A percentile compares a stretch with the other conserved stretches of the same genome.
phyloP scores from a whole-genome alignment of 30 jellyfish, hydroid and myxozoan species.

The Clytia hemisphaerica region DNA sequence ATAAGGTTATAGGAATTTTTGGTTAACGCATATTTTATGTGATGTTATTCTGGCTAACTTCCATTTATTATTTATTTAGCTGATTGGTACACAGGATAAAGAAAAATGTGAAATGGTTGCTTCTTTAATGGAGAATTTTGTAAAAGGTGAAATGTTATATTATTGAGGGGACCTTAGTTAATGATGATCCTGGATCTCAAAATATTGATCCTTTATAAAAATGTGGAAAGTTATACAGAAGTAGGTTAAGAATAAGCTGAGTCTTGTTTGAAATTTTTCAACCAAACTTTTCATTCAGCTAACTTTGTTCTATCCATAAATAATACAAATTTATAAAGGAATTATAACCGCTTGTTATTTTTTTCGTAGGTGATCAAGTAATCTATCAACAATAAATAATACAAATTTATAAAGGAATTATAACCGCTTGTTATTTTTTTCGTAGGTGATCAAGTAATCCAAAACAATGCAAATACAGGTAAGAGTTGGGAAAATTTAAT shows the following conservation, averaged over 20 bases:
- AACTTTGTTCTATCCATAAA: too few relatives aligned
- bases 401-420: too few relatives aligned
- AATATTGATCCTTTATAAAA: background rate
- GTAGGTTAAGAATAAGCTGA: background rate
- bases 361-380: conserved; percentile 8
- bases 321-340: too few relatives aligned
- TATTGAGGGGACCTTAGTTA: too few relatives aligned
- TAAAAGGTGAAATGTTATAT: conserved; percentile 27
- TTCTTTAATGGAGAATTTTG: conserved; percentile 64
- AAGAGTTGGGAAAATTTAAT: too few relatives aligned
- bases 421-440: background rate
- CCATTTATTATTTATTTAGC: background rate
- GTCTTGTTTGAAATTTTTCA: too few relatives aligned
- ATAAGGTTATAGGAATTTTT: too few relatives aligned
- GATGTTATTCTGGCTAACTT: background rate
- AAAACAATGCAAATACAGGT: background rate
- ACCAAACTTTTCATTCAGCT: too few relatives aligned
- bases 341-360: background rate
- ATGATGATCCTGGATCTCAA: too few relatives aligned
- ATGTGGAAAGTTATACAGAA: background rate
- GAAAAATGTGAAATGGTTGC: conserved; percentile 22
- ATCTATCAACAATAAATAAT: too few relatives aligned
- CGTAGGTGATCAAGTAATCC: conserved; percentile 14
- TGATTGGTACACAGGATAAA: background rate
- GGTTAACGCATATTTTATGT: too few relatives aligned